A percentile compares a stretch with the other conserved stretches of the same genome.
phyloP scores from a whole-genome alignment of 2,888 invertebrate genomes.

The Agrochola macilenta region DNA sequence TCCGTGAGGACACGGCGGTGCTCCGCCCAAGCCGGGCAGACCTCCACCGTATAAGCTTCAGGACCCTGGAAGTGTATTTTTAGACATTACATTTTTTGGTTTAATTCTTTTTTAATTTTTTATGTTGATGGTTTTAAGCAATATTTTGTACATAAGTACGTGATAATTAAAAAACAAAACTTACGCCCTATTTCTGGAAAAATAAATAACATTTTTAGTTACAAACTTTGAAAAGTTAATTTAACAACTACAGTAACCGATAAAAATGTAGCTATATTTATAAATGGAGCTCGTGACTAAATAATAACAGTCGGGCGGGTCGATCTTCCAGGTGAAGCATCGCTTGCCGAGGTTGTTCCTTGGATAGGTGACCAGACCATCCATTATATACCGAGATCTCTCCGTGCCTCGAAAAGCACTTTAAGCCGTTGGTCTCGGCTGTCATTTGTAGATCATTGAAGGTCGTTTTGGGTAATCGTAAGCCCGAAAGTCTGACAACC shows the following conservation, averaged over 20 bases:
- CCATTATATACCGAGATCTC: background rate
- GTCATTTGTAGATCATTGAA: background rate
- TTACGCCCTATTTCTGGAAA: constrained; percentile 8
- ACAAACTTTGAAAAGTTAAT: background rate
- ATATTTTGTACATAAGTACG: background rate
- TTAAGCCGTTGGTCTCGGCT: too few species aligned
- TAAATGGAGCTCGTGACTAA: background rate
- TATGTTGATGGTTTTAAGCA: background rate
- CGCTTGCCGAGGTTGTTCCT: too few species aligned
- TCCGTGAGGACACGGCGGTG: too few species aligned
- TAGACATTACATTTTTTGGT: background rate
- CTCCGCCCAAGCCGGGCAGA: too few species aligned
- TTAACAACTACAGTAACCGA: background rate
- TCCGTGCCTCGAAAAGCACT: too few species aligned
- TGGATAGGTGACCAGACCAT: background rate
- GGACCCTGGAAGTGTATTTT: background rate
- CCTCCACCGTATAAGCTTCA: too few species aligned
- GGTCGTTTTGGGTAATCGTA: background rate
- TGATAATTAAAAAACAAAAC: background rate
- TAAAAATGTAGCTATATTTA: background rate
- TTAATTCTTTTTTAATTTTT: background rate
- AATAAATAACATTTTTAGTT: background rate
- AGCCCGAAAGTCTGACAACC: background rate
- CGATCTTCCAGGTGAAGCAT: background rate
- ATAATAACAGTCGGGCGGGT: background rate